phyloP scores from a whole-genome alignment of 2,888 invertebrate species.

The Artemia sinica region DNA sequence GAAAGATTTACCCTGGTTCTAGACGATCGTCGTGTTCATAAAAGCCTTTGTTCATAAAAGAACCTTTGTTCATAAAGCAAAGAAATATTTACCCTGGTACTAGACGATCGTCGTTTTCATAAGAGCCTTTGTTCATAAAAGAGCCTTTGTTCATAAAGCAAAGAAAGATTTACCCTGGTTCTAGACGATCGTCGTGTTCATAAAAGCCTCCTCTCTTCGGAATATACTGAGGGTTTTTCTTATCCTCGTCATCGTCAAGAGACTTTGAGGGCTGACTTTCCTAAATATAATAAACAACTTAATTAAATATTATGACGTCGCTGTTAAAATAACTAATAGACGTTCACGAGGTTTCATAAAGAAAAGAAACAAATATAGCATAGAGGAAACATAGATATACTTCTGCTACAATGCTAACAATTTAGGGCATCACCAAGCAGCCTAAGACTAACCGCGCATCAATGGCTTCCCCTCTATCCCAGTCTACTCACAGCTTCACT shows the following conservation, averaged over 20 bases:
- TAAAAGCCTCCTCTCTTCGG: conserved; percentile 90
- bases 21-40: conserved; percentile 82
- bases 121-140: conserved; percentile 60
- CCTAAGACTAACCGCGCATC: no score
- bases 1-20: not conserved
- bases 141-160: no score
- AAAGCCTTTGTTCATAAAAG: conserved; percentile 55
- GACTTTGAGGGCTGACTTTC: conserved; percentile 36
- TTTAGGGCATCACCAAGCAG: no score
- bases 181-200: conserved; percentile 69
- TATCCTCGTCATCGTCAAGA: conserved; percentile 80
- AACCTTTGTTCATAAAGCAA: no score
- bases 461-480: no score
- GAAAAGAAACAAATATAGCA: no score
- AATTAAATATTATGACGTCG: no score
- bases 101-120: conserved; percentile 75
- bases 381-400: no score
- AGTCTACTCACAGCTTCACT: no score
- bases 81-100: not conserved
- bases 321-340: no score
- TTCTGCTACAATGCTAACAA: no score
- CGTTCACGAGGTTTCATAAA: no score
- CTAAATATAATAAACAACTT: not conserved
- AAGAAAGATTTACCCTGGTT: not conserved
- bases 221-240: conserved; percentile 90